Evolutionary conservation across 1,140 invertebrate genomes (phyloP), one percentile per base, ranked within the genome.

Genomic region (Lasioglossum albipes): DNA sequence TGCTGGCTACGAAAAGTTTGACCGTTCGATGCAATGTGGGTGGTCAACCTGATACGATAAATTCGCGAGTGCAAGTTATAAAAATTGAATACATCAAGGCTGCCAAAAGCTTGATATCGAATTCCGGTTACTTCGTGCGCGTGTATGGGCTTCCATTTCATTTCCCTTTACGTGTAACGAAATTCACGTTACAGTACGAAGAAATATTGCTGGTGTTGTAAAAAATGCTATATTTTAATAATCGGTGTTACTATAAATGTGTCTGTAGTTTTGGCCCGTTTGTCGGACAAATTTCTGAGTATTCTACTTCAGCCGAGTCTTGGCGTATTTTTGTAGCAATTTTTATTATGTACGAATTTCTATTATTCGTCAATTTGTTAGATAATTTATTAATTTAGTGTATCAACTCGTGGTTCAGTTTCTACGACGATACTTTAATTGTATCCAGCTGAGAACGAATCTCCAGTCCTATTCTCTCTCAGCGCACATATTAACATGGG

Each of bases 1-100:
- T 57, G 74, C 80, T 64, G 82, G 79, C n/a, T 62, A 68, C 22
- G 49, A 18, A 22, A 54, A n/a, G 7, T 59, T 59, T n/a, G 5
- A 59, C 6, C 18, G 57, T n/a, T 59, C 16, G 16, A 57, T 20
- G 52, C 16, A 57, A 5, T 16, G 20, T 16, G 16, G 52, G 3
- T 57, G 52, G 52, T 57, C 52, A 57, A 57, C 16, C 16, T 57
- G 52, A 57, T 20, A 20, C 16, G 52, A 57, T 57, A 57, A 20
- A 57, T 16, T 57, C 52, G 6, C 6, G 18, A 20, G 52, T 20
- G 3, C 16, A 20, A 1, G 52, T 16, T 57, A 13, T 57, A 20
- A 57, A 57, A 57, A 57, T 57, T 18, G 16, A 20, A 16, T 57
- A 57, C 16, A 57, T 57, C 20, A 20, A 20, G 16, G 0, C 20